Percentiles rank a stretch among this genome's conserved stretches.
Conservation (phyloP, 2,113 vertebrate genomes). For the Malaclemys terrapin region DNA sequence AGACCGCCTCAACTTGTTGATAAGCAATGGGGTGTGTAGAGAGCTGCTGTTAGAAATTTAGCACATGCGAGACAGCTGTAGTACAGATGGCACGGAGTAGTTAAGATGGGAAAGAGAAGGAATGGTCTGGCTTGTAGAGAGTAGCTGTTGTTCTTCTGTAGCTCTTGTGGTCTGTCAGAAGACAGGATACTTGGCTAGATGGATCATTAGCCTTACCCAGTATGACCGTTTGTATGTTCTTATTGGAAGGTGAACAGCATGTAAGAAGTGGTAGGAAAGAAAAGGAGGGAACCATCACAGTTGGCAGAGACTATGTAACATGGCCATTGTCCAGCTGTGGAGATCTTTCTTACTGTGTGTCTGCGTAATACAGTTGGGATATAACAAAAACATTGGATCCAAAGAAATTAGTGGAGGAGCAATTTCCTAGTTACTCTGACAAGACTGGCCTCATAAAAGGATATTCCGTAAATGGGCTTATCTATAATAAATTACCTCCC, state of each 20-base stretch:
- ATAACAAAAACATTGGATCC: neutral
- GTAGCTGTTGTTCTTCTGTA: neutral
- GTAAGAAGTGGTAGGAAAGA: no score
- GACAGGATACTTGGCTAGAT: neutral
- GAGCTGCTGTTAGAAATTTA: neutral
- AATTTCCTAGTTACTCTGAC: neutral
- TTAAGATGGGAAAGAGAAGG: neutral
- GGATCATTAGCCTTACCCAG: neutral
- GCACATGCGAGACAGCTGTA: neutral
- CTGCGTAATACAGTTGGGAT: neutral
- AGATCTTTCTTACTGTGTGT: neutral
- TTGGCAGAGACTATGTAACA: neutral
- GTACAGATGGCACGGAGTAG: neutral
- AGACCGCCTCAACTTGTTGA: neutral
- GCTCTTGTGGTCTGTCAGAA: neutral
- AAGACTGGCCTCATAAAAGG: neutral
- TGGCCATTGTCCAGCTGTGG: neutral
- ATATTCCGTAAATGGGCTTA: constrained; percentile 47
- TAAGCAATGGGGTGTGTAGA: neutral
- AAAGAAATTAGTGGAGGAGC: neutral
- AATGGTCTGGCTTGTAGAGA: neutral
- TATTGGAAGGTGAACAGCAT: no score
- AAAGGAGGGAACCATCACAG: neutral
- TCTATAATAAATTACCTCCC: constrained; percentile 46
- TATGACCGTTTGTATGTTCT: no score